Percentiles rank a stretch among this genome's conserved stretches.
Evolutionary conservation across 2,113 vertebrate genomes (phyloP).

Genomic region (Ameiurus melas): DNA sequence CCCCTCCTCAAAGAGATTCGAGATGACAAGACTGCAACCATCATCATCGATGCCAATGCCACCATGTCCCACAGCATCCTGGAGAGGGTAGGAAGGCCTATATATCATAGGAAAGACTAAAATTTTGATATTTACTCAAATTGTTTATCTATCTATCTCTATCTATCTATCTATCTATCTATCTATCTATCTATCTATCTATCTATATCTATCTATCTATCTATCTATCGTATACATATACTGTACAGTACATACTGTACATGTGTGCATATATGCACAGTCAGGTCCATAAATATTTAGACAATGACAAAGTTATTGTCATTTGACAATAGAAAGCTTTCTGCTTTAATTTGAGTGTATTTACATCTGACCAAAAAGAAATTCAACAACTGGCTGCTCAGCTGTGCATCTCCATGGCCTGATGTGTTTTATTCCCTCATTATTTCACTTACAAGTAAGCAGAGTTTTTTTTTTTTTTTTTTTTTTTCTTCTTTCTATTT

Average conservation of each 20-base stretch:
- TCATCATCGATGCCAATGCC: slow-evolving; percentile 95
- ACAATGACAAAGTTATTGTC: neutral
- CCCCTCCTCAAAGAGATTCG: slow-evolving; percentile 95
- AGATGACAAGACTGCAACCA: slow-evolving; percentile 95
- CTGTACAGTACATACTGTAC: neutral
- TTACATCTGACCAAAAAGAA: neutral
- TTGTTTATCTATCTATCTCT: neutral
- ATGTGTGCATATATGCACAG: neutral
- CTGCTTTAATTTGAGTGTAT: neutral
- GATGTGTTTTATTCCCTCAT: too few species aligned
- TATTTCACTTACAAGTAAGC: too few species aligned
- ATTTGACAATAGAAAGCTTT: neutral
- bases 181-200: neutral
- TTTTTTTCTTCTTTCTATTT: neutral
- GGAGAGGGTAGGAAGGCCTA: slow-evolving; percentile 78
- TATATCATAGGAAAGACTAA: neutral
- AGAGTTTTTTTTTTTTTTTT: too few species aligned
- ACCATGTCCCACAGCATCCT: slow-evolving; percentile 95
- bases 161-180: neutral
- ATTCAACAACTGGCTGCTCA: neutral
- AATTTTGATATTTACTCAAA: neutral
- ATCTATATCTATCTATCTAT: neutral
- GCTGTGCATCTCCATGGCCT: too few species aligned
- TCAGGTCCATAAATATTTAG: neutral
- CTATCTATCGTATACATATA: neutral